phyloP scores from a whole-genome alignment of 1,140 invertebrate genomes.

The Berghia stephanieae region DNA sequence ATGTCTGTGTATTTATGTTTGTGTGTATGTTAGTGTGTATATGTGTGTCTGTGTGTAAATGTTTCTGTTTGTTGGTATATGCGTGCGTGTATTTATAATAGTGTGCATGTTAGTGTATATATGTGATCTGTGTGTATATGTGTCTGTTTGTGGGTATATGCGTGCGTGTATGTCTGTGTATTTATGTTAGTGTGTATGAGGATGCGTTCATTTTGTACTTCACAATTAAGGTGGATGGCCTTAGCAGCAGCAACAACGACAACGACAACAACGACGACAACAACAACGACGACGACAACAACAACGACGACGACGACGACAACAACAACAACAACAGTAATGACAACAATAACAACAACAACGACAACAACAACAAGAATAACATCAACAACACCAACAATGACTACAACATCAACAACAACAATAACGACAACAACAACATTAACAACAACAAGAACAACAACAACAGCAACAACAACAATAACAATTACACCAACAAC shows the following conservation, averaged over 20 bases:
- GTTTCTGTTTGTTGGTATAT: not conserved
- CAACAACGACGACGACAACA: constrained; percentile 5
- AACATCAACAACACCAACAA: too few species aligned
- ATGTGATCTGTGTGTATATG: not conserved
- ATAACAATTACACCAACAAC: not conserved
- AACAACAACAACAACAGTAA: constrained; percentile 36
- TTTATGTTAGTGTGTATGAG: not conserved
- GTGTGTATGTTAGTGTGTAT: constrained; percentile 26
- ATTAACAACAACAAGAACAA: too few species aligned
- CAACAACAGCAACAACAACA: not conserved
- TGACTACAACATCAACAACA: too few species aligned
- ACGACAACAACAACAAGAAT: too few species aligned
- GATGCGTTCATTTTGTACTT: not conserved
- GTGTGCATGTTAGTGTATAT: constrained; percentile 18
- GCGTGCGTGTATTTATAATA: not conserved
- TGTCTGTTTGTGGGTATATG: not conserved
- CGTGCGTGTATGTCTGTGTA: not conserved
- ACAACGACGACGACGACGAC: not conserved
- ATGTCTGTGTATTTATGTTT: constrained; percentile 7
- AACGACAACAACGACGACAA: constrained; percentile 15
- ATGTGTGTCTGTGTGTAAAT: not conserved
- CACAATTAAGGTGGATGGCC: not conserved
- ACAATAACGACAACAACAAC: too few species aligned
- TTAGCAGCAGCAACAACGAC: not conserved
- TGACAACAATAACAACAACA: not conserved